These are phyloP conservation scores for Eclectus roratus DNA, from an alignment of 2,113 vertebrate species.

Conservation along the genomic window DNA sequence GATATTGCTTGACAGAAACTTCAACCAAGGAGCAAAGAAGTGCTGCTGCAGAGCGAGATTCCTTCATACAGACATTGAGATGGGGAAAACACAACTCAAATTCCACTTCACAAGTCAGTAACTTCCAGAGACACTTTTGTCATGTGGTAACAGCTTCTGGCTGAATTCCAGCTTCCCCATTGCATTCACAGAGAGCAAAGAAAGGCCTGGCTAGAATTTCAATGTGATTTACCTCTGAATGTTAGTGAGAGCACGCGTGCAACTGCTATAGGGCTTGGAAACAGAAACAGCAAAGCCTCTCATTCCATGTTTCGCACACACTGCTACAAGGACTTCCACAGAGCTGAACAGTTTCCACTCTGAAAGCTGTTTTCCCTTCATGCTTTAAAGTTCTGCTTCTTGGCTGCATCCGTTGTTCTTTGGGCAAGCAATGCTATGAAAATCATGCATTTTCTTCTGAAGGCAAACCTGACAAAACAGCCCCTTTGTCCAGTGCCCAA, in stretches of 20 bases:
- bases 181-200: not conserved
- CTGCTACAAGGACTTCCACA: not conserved
- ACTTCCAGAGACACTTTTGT: not conserved
- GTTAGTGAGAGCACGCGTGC: not conserved
- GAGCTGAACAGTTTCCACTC: not conserved
- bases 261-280: not conserved
- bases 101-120: not conserved
- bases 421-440: not conserved
- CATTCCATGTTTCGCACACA: rapidly evolving
- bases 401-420: not conserved
- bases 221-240: not conserved
- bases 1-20: not conserved
- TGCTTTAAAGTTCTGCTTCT: not conserved
- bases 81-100: not conserved
- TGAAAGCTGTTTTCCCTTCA: not conserved
- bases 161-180: not conserved
- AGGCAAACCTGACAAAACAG: not conserved
- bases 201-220: not conserved
- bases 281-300: not conserved
- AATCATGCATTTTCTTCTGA: not conserved
- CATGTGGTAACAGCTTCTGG: not conserved
- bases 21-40: not conserved
- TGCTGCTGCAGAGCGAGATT: not conserved
- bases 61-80: rapidly evolving
- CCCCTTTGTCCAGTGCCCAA: not conserved